Evolutionary conservation across 1,140 invertebrate genomes (phyloP), one percentile per base, ranked within the genome.

Genomic region (Muscidifurax raptorellus): DNA sequence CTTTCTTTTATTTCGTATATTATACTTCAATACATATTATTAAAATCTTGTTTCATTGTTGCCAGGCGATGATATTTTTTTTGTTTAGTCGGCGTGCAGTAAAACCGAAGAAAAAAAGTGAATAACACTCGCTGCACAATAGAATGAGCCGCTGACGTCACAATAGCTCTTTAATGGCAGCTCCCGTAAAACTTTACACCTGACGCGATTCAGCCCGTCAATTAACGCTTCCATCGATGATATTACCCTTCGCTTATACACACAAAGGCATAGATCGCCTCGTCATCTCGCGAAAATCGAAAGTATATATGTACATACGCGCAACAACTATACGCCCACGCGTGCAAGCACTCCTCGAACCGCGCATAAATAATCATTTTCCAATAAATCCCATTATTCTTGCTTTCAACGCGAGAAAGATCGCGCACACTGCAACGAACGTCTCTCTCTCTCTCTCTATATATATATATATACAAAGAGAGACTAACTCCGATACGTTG

Each of bases 1-100:
- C 59, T 67, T 67, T 79, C 77, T 67, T 79, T 67, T 27, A 79
- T 79, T 79, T 36, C 32, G n/a, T 79, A 52, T 9, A 78, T 32
- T 78, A 47, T 3, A 36, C 15, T 1, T n/a, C 52, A 59, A 59
- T 59, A 59, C 52, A n/a, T 59, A 59, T 59, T 59, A 59, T 79
- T 66, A 67, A 36, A 30, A 7, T 64, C 25, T 78, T 30, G 76
- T 78, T 66, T 78, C 27, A 77, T 52, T 77, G 44, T 52, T 30
- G 28, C 36, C 36, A 0, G 7, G 10, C 18, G 5, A n/a, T n/a
- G n/a, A n/a, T n/a, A n/a, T 28, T 59, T 77, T 77, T 75, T 27
- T 76, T 52, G 5, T 76, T 28, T 0, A 76, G 47, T 15, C 47
- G 18, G 2, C 47, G 47, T n/a, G n/a, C 44, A 47, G 47, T 52